Evolutionary conservation across 2,797 vertebrate species (phyloP).

Genomic region (Malurus leucopterus): DNA sequence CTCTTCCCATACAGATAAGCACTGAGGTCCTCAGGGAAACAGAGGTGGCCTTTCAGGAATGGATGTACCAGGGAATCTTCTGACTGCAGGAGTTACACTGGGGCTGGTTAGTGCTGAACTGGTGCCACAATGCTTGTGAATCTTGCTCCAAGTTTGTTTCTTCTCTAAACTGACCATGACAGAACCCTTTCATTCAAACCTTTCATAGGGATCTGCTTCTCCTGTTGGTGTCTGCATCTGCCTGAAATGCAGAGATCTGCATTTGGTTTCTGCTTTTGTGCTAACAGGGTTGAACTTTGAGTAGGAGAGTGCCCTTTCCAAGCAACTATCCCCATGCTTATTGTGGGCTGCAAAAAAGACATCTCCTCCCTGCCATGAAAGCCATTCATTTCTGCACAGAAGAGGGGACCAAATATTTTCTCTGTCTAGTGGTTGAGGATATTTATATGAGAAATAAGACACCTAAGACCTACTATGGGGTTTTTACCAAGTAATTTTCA

Average conservation of each 20-base stretch:
- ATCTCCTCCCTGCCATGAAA: neutral
- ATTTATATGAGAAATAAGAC: neutral
- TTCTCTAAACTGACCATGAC: neutral
- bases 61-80: accelerated
- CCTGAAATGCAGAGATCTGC: neutral
- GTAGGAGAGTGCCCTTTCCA: neutral
- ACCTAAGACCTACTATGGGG: neutral
- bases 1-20: neutral
- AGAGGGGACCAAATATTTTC: neutral
- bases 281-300: neutral
- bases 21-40: neutral
- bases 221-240: neutral
- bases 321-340: accelerated
- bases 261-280: neutral
- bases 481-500: neutral
- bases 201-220: neutral
- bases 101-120: neutral
- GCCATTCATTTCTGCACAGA: neutral
- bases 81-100: neutral
- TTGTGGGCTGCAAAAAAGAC: neutral
- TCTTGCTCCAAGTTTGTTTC: neutral
- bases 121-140: neutral
- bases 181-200: neutral
- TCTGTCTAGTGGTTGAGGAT: neutral
- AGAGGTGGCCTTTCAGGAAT: neutral